Evolutionary conservation across 1,140 invertebrate species (phyloP), one percentile per base, ranked within the genome.

Genomic region (Dufourea novaeangliae): DNA sequence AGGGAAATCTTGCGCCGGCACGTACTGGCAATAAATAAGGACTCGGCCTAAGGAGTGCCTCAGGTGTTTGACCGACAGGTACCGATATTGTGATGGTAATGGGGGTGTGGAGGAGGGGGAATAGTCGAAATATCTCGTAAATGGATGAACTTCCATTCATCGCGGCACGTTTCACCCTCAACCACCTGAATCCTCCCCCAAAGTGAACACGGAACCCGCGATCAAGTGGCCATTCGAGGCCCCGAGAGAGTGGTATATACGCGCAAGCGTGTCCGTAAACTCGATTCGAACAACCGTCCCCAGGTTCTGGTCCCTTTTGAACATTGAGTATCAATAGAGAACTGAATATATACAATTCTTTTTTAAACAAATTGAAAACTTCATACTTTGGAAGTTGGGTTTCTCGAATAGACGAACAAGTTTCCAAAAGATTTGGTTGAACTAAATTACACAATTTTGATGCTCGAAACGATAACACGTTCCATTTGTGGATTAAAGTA

Each of bases 41-140:
- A 66, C 70, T 61, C n/a, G n/a, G 27, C 25, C 62, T n/a, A n/a
- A n/a, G n/a, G 59, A 70, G 41, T 69, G 44, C 39, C 66, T 82
- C 73, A 79, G 82, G 69, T 82, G 75, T 78, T 71, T 79, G 46
- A n/a, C 57, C 77, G 59, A 88, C 88, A 91, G 90, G 90, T 91
- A 90, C 74, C 81, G 73, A 87, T 88, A 91, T 91, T 91, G 87
- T 90, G 74, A 90, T 90, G 89, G 83, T 91, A 91, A 91, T 91
- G 77, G 78, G 72, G 69, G 85, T n/a, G n/a, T n/a, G n/a, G n/a
- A n/a, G n/a, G n/a, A n/a, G n/a, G n/a, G n/a, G n/a, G n/a, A n/a
- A 82, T 84, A 80, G 80, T 69, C 77, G 77, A 84, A 83, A 90
- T 87, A 89, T 78, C 78, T 85, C 76, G 27, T 80, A 87, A 90